These are phyloP conservation scores for Spilosoma lubricipeda DNA, from an alignment of 2,888 invertebrate species.

Conservation along the genomic window DNA sequence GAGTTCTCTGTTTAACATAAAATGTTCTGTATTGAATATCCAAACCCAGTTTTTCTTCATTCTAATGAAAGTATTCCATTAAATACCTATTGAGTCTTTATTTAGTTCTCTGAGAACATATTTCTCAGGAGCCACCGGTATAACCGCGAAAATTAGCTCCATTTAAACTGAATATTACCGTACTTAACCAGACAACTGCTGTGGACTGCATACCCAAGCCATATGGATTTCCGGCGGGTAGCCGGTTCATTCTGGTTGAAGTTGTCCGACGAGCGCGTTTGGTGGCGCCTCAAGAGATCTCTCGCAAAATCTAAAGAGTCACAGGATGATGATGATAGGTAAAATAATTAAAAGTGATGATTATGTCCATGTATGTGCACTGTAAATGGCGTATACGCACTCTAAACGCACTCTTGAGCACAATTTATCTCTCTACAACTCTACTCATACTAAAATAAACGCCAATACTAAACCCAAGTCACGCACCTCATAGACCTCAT, in stretches of 20 bases:
- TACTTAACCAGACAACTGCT: conserved; percentile 47
- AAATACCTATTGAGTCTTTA: neutral
- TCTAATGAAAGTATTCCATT: neutral
- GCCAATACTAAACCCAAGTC: neutral
- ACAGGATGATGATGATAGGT: conserved; percentile 51
- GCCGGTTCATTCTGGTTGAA: conserved; percentile 50
- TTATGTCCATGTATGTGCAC: conserved; percentile 49
- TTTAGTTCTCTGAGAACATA: neutral
- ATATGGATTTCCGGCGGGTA: conserved; percentile 44
- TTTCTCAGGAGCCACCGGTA: neutral
- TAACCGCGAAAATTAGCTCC: neutral
- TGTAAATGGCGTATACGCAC: conserved; percentile 50
- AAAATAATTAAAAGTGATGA: conserved; percentile 20
- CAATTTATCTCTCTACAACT: conserved; percentile 14
- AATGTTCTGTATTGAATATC: neutral
- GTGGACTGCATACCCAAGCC: conserved; percentile 46
- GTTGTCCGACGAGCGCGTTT: conserved; percentile 47
- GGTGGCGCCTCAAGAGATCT: conserved; percentile 50
- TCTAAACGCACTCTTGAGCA: conserved; percentile 32
- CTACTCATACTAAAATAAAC: neutral
- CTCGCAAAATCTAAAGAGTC: conserved; percentile 46
- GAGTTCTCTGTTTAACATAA: neutral
- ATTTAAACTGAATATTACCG: neutral
- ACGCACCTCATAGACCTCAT: neutral
- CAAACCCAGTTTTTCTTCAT: neutral